Evolutionary conservation across 2,113 vertebrate species (phyloP), one percentile per base, ranked within the genome.

Genomic region (Bambusicola thoracicus): DNA sequence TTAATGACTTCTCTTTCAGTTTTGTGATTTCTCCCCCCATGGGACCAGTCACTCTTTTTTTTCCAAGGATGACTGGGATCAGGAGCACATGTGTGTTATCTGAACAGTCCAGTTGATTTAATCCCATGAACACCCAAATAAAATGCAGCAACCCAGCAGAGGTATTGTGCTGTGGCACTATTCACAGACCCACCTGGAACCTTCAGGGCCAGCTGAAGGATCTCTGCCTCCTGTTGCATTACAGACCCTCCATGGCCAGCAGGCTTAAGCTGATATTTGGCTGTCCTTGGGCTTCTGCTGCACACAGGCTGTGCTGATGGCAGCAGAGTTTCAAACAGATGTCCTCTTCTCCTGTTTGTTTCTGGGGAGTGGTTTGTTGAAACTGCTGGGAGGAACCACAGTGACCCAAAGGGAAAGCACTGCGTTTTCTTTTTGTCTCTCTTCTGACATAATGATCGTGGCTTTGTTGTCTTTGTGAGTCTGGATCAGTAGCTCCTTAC

Each of bases 281-380:
- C 51, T 74, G 38, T 13, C 56, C 56, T 59, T n/a, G 49, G 14
- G 29, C 22, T 44, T 34, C 36, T 6, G 6, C 53, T 41, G 14
- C 5, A 30, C 36, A 30, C 24, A 48, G 91, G 24, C 43, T 44
- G 67, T 29, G 43, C 49, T 0, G 5, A 20, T 15, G 25, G 82
- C 85, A 77, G 67, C 13, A 73, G n/a, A 30, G 25, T 78, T 83
- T 81, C 38, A 11, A 56, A 6, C 87, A 95, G 75, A 62, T 59
- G 10, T 75, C 32, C 25, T 77, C 32, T 81, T 38, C 48, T 49
- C 48, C 63, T 83, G 49, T 83, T 93, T 93, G 51, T 56, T 86
- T 32, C 80, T 94, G 62, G 69, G 83, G 90, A 73, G 89, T 53
- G 83, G 61, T 93, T 92, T 93, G 63, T 75, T 80, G 78, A 46